Conservation (phyloP, 1,140 invertebrate species). For the Pogonomyrmex barbatus region DNA sequence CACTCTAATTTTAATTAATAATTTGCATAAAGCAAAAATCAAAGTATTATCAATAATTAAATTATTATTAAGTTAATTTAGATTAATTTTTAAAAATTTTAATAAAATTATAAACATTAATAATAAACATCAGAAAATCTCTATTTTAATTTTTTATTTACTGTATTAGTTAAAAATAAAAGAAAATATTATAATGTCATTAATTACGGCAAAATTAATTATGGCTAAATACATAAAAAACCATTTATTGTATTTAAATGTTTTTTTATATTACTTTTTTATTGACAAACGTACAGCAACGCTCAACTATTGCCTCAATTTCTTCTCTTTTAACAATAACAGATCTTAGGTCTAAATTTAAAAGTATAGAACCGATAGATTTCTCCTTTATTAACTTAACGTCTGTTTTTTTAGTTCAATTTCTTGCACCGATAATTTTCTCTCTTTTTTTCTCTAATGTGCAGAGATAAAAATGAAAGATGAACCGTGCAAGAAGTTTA, state of each 20-base stretch:
- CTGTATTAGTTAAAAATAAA: neutral
- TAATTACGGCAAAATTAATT: neutral
- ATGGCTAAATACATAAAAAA: neutral
- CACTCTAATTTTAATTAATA: neutral
- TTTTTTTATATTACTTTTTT: no score
- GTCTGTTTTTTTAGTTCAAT: no score
- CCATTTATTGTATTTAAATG: neutral
- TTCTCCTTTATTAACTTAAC: no score
- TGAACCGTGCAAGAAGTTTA: no score
- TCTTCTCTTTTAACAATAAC: no score
- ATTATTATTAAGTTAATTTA: neutral
- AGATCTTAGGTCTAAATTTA: no score
- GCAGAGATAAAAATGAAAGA: no score
- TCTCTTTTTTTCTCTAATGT: no score
- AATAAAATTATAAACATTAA: neutral
- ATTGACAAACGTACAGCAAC: no score
- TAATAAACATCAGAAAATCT: neutral
- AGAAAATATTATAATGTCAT: neutral
- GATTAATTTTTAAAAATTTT: neutral
- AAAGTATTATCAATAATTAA: neutral
- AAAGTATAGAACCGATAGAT: no score
- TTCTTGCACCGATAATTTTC: no score
- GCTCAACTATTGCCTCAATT: no score
- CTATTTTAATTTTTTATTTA: conserved; percentile 1
- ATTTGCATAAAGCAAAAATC: neutral